Conservation (phyloP, 2,888 invertebrate species). For the Lithodes maja region DNA sequence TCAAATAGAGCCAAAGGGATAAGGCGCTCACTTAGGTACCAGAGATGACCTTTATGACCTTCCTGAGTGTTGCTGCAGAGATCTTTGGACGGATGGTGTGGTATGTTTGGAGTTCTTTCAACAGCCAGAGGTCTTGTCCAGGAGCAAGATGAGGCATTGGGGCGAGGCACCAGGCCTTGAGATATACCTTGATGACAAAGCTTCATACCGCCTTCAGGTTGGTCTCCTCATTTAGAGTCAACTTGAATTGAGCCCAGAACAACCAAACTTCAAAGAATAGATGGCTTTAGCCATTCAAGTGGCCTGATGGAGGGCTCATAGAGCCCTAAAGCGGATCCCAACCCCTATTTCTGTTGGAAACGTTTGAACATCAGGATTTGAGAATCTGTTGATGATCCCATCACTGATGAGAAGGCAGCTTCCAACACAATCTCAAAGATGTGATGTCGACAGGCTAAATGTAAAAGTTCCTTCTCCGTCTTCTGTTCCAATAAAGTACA, state of each 20-base stretch:
- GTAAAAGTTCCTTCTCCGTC: constrained; percentile 4
- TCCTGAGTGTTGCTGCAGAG: neutral
- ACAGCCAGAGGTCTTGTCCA: constrained; percentile 22
- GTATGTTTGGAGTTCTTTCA: constrained; percentile 9
- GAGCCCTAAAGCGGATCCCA: constrained; percentile 5
- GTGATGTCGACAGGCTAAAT: constrained; percentile 9
- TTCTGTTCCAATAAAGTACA: constrained; percentile 6
- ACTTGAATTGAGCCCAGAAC: constrained; percentile 25
- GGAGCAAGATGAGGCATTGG: neutral
- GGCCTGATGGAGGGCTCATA: constrained; percentile 6
- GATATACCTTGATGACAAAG: neutral
- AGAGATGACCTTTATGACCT: neutral
- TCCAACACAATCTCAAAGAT: constrained; percentile 23
- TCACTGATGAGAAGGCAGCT: constrained; percentile 16
- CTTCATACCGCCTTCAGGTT: constrained; percentile 13
- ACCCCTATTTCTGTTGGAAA: constrained; percentile 18
- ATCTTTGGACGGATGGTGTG: neutral
- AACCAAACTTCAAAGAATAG: constrained; percentile 27
- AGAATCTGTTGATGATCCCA: neutral
- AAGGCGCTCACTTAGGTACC: constrained; percentile 10
- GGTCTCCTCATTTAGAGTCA: neutral
- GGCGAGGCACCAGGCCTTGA: constrained; percentile 3
- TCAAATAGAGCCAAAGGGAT: constrained; percentile 2
- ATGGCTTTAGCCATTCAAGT: constrained; percentile 6
- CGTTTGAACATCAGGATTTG: constrained; percentile 24